Percentiles rank a stretch among this genome's conserved stretches.
phyloP scores from a whole-genome alignment of 2,888 invertebrate genomes.

The Tridacna crocea region DNA sequence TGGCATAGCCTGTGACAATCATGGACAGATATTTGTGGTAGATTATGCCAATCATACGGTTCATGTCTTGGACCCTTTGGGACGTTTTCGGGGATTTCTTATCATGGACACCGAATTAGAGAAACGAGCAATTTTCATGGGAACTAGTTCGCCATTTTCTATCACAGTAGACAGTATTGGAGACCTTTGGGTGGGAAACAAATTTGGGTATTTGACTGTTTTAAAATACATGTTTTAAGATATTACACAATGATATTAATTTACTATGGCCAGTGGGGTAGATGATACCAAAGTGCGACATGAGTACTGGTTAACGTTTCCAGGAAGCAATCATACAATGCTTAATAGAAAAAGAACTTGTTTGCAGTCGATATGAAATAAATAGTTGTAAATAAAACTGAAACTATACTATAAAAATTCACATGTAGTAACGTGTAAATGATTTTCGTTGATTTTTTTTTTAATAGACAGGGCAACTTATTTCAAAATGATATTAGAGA shows the following conservation, averaged over 20 bases:
- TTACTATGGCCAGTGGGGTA: background rate
- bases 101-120: slow-evolving; percentile 64
- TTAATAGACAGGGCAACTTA: background rate
- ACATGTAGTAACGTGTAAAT: too few relatives aligned
- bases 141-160: slow-evolving; percentile 62
- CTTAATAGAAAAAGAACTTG: too few relatives aligned
- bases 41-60: slow-evolving; percentile 69
- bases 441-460: background rate
- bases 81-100: slow-evolving; percentile 61
- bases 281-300: background rate
- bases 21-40: slow-evolving; percentile 68
- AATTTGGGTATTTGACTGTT: slow-evolving; percentile 60
- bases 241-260: background rate
- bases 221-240: slow-evolving; percentile 45
- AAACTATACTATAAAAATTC: background rate
- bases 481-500: background rate
- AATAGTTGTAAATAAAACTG: background rate
- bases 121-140: slow-evolving; percentile 63
- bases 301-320: background rate
- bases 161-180: slow-evolving; percentile 55
- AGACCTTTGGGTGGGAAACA: slow-evolving; percentile 63
- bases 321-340: background rate
- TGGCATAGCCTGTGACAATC: slow-evolving; percentile 67
- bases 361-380: too few relatives aligned
- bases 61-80: slow-evolving; percentile 58